Base-by-base conservation (phyloP, 2,113 vertebrate species). In the Athene cunicularia region DNA sequence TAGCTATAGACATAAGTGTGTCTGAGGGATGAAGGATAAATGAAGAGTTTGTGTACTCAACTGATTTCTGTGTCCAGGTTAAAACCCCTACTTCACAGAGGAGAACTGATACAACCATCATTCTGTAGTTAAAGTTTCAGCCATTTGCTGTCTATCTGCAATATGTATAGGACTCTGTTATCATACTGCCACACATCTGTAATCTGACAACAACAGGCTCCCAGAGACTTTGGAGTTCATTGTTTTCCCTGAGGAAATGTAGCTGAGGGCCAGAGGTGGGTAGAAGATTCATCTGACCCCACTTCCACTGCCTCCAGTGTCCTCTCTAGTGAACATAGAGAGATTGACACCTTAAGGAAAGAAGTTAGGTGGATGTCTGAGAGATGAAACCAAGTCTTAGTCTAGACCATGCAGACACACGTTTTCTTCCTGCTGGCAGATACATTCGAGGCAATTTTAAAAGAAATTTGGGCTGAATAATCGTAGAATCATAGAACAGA, bases 31-130 rank as follows among this genome's bases (percentile, higher is more conserved):
- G 14, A 60, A 55, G 26, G 37, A 15, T 49, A 59, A 83, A 6
- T 28, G 81, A 76, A 22, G 6, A 66, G 17, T 73, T 50, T 6
- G 1, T 53, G 20, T 5, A 6, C 23, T 64, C 39, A 27, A 3
- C 14, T 23, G 41, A 13, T 62, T 74, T 45, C 27, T 80, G 4
- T 43, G 37, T 7, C 45, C 47, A 63, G 26, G 33, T 90, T 66
- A 49, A 88, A 86, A 45, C 2, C 3, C 5, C 19, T 53, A 0
- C 19, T 68, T 19, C 39, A 15, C 0, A 0, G 68, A 53, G 26
- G 20, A 24, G 2, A 59, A 18, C 32, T 55, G 52, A 39, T 22
- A 33, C 4, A 47, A 20, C 22, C 14, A 28, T 7, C 2, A 1
- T 13, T 23, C 17, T 24, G 12, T 14, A 33, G 17, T 7, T 80